These are phyloP conservation scores for Sciurus niger DNA, from an alignment of 2,113 vertebrate genomes.

Conservation along the genomic window DNA sequence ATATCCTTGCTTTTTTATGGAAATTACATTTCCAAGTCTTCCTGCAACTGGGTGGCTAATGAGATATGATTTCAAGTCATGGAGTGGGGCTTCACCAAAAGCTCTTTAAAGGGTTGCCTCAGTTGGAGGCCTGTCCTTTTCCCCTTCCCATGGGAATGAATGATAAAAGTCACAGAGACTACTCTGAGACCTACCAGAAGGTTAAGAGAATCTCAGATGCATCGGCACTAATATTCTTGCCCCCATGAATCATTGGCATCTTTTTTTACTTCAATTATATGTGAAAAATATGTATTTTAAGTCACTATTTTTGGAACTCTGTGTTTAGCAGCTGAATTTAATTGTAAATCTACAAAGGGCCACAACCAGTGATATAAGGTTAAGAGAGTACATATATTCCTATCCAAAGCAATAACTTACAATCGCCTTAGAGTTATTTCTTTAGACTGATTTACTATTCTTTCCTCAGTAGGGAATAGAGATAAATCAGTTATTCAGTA, in stretches of 20 bases:
- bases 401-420: background rate
- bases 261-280: background rate
- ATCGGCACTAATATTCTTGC: background rate
- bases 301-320: background rate
- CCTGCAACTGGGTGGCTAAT: background rate
- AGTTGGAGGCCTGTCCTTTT: background rate
- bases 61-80: rapidly evolving
- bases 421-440: background rate
- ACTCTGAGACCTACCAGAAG: background rate
- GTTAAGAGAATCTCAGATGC: background rate
- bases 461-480: background rate
- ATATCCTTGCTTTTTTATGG: background rate
- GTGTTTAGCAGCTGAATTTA: background rate
- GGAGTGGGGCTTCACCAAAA: background rate
- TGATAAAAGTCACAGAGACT: background rate
- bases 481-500: background rate
- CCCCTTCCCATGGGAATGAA: background rate
- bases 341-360: background rate
- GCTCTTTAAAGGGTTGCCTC: background rate
- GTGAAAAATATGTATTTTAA: conserved; percentile 14
- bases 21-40: background rate
- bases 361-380: background rate
- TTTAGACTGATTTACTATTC: background rate
- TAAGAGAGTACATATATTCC: background rate
- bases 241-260: background rate